Evolutionary conservation across 53 echinoderm and acorn worm genomes (phyloP).

Genomic region (Apostichopus leukothele): DNA sequence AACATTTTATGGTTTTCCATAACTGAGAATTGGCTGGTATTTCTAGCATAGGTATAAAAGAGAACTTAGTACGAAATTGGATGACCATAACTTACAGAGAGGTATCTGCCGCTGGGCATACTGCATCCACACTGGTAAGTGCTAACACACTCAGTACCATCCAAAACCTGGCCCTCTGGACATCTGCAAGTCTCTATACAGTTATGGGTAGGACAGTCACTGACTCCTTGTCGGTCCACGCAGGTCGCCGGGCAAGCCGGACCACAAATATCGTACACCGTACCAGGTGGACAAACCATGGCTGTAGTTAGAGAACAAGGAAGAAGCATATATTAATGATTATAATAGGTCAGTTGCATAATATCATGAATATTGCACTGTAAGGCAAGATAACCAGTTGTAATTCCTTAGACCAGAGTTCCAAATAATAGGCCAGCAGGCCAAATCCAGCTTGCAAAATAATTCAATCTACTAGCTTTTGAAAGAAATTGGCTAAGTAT

Average conservation of each 20-base stretch:
- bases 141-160: conserved; percentile 66
- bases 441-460: too few species aligned
- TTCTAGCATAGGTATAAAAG: too few species aligned
- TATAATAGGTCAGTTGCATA: too few species aligned
- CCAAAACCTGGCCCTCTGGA: conserved; percentile 63
- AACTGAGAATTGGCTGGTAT: too few species aligned
- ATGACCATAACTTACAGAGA: conserved; percentile 27
- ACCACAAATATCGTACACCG: conserved; percentile 56
- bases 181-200: conserved; percentile 74
- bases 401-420: too few species aligned
- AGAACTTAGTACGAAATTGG: too few species aligned
- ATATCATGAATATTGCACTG: too few species aligned
- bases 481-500: too few species aligned
- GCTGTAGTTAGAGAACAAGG: conserved; percentile 20
- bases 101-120: conserved; percentile 51
- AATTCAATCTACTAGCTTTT: too few species aligned
- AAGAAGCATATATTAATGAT: background rate
- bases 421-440: too few species aligned
- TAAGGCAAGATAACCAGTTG: too few species aligned
- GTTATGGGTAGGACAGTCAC: background rate
- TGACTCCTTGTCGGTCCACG: conserved; percentile 3
- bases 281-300: conserved; percentile 46
- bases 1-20: too few species aligned
- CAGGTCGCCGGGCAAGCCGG: conserved; percentile 44
- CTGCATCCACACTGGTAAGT: conserved; percentile 51